Percentiles rank a stretch among this genome's conserved stretches.
Evolutionary conservation across 2,888 invertebrate species (phyloP).

Genomic region (Ichneumon xanthorius): DNA sequence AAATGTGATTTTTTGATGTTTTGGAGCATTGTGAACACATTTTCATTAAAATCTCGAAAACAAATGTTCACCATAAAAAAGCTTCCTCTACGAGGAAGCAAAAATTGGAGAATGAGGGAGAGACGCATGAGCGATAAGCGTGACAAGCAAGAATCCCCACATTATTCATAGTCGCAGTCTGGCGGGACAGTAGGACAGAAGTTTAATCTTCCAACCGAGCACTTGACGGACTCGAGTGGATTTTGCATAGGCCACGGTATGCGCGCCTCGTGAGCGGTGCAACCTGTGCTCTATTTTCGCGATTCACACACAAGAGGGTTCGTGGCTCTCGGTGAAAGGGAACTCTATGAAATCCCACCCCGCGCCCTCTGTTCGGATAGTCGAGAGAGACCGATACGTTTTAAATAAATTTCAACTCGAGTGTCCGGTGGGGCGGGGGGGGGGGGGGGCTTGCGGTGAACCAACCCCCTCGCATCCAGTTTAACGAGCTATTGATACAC

Average conservation of each 20-base stretch:
- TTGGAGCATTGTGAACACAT: too few relatives aligned
- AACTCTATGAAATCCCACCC: slow-evolving; percentile 9
- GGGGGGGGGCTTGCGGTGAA: slow-evolving; percentile 47
- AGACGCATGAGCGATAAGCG: slow-evolving; percentile 52
- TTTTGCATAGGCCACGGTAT: neutral
- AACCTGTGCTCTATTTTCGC: slow-evolving; percentile 80
- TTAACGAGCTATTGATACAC: slow-evolving; percentile 85
- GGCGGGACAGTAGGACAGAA: slow-evolving; percentile 40
- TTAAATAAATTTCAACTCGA: slow-evolving; percentile 84
- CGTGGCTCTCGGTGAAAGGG: slow-evolving; percentile 19
- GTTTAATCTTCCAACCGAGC: slow-evolving; percentile 75
- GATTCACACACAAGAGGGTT: slow-evolving; percentile 75
- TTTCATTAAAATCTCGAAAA: too few relatives aligned
- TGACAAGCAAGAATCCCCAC: slow-evolving; percentile 31
- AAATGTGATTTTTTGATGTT: too few relatives aligned
- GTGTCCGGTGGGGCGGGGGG: slow-evolving; percentile 66
- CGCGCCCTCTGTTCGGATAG: slow-evolving; percentile 10
- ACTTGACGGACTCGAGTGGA: slow-evolving; percentile 75
- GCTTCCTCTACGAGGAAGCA: too few relatives aligned
- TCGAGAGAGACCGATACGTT: slow-evolving; percentile 71
- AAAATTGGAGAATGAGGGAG: slow-evolving; percentile 20
- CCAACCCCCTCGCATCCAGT: slow-evolving; percentile 71
- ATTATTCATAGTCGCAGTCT: slow-evolving; percentile 40
- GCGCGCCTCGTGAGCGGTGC: slow-evolving; percentile 64
- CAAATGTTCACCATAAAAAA: too few relatives aligned